Evolutionary conservation across 2,113 vertebrate species (phyloP).

Genomic region (Ariopsis seemanni): DNA sequence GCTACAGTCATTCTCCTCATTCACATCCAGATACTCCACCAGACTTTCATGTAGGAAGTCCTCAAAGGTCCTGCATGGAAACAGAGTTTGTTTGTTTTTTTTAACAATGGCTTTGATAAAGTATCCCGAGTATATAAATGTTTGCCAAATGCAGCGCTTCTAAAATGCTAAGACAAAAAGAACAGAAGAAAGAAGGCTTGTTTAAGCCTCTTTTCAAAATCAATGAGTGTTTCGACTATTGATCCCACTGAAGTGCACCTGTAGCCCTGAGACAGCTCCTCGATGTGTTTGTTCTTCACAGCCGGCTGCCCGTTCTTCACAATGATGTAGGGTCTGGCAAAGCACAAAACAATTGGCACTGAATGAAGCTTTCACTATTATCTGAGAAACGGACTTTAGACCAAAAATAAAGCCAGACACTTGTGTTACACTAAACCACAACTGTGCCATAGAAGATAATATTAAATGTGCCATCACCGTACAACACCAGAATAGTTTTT

Average conservation of each 20-base stretch:
- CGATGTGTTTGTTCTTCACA: slow-evolving; percentile 94
- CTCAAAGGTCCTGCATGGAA: slow-evolving; percentile 85
- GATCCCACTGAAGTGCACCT: slow-evolving; percentile 73
- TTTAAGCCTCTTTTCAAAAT: slow-evolving; percentile 20
- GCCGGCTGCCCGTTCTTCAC: slow-evolving; percentile 91
- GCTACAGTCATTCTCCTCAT: slow-evolving; percentile 98
- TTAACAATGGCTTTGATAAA: not conserved
- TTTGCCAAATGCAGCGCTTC: not conserved
- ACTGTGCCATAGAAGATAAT: not conserved
- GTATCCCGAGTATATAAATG: not conserved
- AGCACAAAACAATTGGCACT: slow-evolving; percentile 24
- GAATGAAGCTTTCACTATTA: not conserved
- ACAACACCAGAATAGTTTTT: not conserved
- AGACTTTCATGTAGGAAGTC: slow-evolving; percentile 96
- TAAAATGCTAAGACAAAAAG: slow-evolving; percentile 13
- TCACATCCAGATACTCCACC: slow-evolving; percentile 97
- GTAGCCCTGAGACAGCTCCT: slow-evolving; percentile 95
- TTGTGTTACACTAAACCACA: not conserved
- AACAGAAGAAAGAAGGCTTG: not conserved
- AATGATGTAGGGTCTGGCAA: slow-evolving; percentile 90
- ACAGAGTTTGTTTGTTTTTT: not conserved
- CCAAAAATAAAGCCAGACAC: not conserved
- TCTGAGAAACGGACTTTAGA: not conserved
- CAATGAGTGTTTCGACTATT: slow-evolving; percentile 35
- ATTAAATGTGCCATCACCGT: not conserved